Evolutionary conservation across 2,888 invertebrate species (phyloP), one percentile per base, ranked within the genome.

Genomic region (Eristalinus aeneus): DNA sequence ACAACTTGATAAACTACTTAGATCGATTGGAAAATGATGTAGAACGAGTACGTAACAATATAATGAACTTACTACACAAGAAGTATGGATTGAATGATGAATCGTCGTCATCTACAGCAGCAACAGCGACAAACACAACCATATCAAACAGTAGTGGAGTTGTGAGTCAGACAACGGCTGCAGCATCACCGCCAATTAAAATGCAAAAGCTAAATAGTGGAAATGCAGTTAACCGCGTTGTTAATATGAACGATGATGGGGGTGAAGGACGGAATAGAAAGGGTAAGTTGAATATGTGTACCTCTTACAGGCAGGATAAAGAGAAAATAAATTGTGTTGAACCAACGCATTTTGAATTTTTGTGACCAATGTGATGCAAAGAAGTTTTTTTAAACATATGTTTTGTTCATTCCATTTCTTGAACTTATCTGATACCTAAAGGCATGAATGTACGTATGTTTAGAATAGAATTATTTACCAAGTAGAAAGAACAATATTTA

Each of bases 21-120:
- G 93, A 93, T 89, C 93, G 93, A 34, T 88, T 93, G 46, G 93
- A 93, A 89, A 92, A 91, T 73, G 93, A 93, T 89, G 90, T 93
- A 69, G 92, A 92, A 65, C 91, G 93, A 36, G 93, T 93, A 1
- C 91, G 91, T 76, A 90, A 91, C 65, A 93, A 92, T 80, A 89
- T 93, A 68, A 89, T 92, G 75, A 92, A 91, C 88, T 90, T 91
- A 82, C 88, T 93, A 16, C 91, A 92, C 80, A 92, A 92, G 88
- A 93, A 93, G 89, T 93, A 93, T 88, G 91, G 91, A 34, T 90
- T 93, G 65, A 91, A 91, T 76, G 92, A 93, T 81, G 92, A 92
- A 23, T 80, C 85, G 39, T 76, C 75, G 80, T 89, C 56, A 88
- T 90, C 23, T 88, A 89, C 56, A 89, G 88, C 36, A 8, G 68